Conservation (phyloP, 2,888 invertebrate species). For the Drosophila prostipennis region DNA sequence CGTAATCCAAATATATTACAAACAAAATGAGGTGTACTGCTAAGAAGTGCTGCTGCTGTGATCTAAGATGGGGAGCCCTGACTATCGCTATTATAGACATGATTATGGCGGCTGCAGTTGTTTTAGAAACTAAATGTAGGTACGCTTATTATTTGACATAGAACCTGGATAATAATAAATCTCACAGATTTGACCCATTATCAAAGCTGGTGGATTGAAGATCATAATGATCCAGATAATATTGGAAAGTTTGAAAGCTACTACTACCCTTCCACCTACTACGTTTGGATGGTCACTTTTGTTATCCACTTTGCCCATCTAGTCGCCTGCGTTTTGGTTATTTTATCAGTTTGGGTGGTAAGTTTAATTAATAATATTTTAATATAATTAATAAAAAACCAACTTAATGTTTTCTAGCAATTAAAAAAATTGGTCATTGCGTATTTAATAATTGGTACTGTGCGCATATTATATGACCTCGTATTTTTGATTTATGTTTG, state of each 20-base stretch:
- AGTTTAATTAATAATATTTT: not conserved
- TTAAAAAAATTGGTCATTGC: no score
- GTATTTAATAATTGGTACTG: no score
- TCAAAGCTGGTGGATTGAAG: not conserved
- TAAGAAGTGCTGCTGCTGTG: conserved; percentile 3
- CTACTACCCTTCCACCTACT: not conserved
- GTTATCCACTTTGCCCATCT: not conserved
- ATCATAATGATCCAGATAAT: no score
- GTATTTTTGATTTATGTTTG: no score
- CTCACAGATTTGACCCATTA: not conserved
- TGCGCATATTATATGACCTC: no score
- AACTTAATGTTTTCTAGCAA: no score
- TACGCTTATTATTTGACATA: not conserved
- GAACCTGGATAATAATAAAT: not conserved
- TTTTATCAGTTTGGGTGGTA: conserved; percentile 1
- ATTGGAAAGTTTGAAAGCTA: no score
- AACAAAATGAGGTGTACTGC: not conserved
- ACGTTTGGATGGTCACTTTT: not conserved
- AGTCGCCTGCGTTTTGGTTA: not conserved
- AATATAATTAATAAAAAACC: no score
- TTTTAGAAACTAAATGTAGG: not conserved
- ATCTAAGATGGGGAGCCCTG: not conserved
- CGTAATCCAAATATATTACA: no score
- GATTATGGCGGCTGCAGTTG: not conserved
- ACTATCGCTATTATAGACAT: not conserved